phyloP scores from a whole-genome alignment of 2,888 invertebrate genomes.

The Bruchidius siliquastri region DNA sequence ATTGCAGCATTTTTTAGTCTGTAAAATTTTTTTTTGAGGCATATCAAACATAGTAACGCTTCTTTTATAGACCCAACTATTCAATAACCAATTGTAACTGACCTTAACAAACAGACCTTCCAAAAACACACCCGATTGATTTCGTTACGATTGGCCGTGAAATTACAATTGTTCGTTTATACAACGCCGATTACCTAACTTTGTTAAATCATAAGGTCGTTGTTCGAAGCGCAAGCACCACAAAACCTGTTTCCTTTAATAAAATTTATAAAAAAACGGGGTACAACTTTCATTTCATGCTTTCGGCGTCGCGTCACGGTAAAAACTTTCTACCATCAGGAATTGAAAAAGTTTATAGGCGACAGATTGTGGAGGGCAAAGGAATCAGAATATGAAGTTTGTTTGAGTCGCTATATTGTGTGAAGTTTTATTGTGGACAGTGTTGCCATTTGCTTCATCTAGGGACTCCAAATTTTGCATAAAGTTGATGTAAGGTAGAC shows the following conservation, averaged over 20 bases:
- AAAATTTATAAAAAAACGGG: not conserved
- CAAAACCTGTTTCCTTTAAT: not conserved
- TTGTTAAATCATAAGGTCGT: not conserved
- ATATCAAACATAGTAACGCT: too few relatives aligned
- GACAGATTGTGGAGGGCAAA: not conserved
- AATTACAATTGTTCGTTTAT: not conserved
- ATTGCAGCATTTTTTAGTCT: too few relatives aligned
- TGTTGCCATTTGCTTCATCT: too few relatives aligned
- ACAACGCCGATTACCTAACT: not conserved
- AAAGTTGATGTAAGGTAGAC: too few relatives aligned
- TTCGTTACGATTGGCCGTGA: not conserved
- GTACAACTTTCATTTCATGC: not conserved
- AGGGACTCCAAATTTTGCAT: too few relatives aligned
- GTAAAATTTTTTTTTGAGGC: too few relatives aligned
- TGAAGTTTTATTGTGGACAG: not conserved
- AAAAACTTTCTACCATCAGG: not conserved
- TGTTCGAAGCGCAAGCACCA: not conserved
- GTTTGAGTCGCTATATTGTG: not conserved
- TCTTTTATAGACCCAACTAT: not conserved
- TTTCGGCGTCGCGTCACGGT: not conserved
- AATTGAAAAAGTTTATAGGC: not conserved
- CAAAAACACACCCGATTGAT: constrained; percentile 1
- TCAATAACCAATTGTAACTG: not conserved
- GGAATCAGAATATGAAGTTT: not conserved
- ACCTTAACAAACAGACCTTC: not conserved